phyloP scores from a whole-genome alignment of 2,113 vertebrate species.

The Centrocercus urophasianus region DNA sequence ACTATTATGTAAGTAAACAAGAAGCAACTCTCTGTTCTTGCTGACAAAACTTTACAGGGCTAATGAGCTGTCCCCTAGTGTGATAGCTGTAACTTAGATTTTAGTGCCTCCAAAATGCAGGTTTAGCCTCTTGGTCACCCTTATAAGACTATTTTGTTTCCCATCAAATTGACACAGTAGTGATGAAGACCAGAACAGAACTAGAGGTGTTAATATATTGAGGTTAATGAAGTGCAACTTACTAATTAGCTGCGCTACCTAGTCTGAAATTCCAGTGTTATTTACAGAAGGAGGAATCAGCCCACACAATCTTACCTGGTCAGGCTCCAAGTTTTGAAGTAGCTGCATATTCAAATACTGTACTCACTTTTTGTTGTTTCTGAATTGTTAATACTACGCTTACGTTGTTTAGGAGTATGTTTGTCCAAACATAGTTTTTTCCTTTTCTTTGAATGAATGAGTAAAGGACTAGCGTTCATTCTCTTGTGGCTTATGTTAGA shows the following conservation, averaged over 20 bases:
- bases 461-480: not conserved
- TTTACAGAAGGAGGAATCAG: not conserved
- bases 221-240: not conserved
- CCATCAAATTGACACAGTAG: accelerated
- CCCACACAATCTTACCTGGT: not conserved
- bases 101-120: not conserved
- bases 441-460: accelerated
- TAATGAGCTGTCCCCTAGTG: not conserved
- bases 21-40: not conserved
- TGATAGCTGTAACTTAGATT: not conserved
- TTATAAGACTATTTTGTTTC: not conserved
- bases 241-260: not conserved
- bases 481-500: not conserved
- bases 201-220: not conserved
- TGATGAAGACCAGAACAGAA: not conserved
- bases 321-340: not conserved
- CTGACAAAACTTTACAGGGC: not conserved
- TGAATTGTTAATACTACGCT: not conserved
- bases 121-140: not conserved
- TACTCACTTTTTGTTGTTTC: not conserved
- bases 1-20: not conserved
- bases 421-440: not conserved
- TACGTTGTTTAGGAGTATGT: not conserved
- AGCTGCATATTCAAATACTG: not conserved
- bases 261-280: not conserved